Conservation (phyloP, 2,797 vertebrate species). For the Melopsittacus undulatus region DNA sequence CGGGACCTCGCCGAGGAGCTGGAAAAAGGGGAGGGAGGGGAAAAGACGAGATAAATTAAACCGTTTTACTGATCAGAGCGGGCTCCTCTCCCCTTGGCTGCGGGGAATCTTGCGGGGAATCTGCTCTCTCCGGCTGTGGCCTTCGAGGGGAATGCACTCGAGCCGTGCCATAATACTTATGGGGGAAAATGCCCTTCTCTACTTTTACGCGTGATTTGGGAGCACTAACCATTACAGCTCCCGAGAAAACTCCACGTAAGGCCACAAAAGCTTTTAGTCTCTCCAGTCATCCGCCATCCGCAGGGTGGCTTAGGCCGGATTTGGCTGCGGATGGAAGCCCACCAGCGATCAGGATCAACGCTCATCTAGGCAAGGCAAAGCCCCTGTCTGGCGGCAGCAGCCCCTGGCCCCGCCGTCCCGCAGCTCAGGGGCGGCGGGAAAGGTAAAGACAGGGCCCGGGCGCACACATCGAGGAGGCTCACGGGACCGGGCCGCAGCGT, state of each 20-base stretch:
- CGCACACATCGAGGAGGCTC: not conserved
- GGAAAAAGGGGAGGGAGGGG: not conserved
- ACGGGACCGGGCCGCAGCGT: no score
- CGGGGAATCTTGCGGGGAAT: not conserved
- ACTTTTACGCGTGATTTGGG: not conserved
- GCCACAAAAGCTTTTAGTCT: not conserved
- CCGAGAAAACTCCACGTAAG: not conserved
- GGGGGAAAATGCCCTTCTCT: not conserved
- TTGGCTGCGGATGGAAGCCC: not conserved
- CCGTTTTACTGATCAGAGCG: not conserved
- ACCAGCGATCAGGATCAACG: fast-evolving
- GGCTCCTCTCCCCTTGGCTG: not conserved
- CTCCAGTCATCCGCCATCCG: not conserved
- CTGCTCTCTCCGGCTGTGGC: not conserved
- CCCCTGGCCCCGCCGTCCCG: fast-evolving
- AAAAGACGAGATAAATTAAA: not conserved
- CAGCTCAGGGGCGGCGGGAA: not conserved
- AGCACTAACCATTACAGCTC: no score
- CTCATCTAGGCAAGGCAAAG: fast-evolving
- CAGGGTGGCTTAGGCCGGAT: not conserved
- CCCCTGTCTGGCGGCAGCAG: not conserved
- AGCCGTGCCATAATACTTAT: not conserved
- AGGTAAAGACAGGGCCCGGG: not conserved
- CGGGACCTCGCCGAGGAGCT: not conserved
- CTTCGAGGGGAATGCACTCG: not conserved